A percentile compares a stretch with the other conserved stretches of the same genome.
Evolutionary conservation across 2,113 vertebrate genomes (phyloP).

Genomic region (Myiozetetes cayanensis): DNA sequence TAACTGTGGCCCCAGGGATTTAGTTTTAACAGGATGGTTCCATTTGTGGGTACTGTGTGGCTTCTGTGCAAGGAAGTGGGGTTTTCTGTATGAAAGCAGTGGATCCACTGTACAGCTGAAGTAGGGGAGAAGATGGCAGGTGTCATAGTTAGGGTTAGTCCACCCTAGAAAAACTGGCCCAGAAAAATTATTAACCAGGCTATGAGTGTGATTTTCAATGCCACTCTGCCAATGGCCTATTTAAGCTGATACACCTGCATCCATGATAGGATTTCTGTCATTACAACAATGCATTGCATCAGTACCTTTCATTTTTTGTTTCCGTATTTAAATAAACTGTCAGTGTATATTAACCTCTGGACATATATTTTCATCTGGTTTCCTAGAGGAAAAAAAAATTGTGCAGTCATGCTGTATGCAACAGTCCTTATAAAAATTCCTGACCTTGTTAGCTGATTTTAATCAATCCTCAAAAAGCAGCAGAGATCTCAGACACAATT

Average conservation of each 20-base stretch:
- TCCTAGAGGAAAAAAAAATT: not conserved
- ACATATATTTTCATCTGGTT: not conserved
- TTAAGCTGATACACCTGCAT: not conserved
- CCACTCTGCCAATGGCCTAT: not conserved
- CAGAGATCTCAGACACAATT: constrained; percentile 2
- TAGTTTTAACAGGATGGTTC: not conserved
- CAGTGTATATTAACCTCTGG: not conserved
- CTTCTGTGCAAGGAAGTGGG: not conserved
- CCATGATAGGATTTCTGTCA: fast-evolving
- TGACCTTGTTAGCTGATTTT: not conserved
- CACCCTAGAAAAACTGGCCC: not conserved
- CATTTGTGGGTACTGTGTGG: not conserved
- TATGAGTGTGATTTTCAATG: not conserved
- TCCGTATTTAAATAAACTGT: not conserved
- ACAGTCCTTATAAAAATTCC: not conserved
- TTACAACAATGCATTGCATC: not conserved
- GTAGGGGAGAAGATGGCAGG: not conserved
- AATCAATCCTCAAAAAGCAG: constrained; percentile 1
- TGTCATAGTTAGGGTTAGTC: not conserved
- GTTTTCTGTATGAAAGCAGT: not conserved
- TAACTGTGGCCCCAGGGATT: not conserved
- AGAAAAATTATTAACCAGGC: not conserved
- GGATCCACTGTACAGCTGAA: not conserved
- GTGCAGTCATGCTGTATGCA: not conserved
- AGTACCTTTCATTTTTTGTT: not conserved